phyloP scores from a whole-genome alignment of 2,888 invertebrate species.

The Eupithecia insigniata region DNA sequence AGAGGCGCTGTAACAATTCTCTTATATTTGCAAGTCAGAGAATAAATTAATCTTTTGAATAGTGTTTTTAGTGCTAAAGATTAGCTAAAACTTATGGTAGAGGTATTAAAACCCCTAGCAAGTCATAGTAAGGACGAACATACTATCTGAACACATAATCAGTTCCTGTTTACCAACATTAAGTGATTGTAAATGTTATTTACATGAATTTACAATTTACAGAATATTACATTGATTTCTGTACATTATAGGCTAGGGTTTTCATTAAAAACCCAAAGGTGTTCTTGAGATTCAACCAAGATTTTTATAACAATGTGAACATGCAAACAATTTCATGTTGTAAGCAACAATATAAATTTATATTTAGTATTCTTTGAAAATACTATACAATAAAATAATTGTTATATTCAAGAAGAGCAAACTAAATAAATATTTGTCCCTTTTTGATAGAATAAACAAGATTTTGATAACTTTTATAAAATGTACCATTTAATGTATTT shows the following conservation, averaged over 20 bases:
- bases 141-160: conserved; percentile 24
- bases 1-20: not conserved
- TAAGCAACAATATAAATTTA: not conserved
- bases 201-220: conserved; percentile 17
- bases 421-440: not conserved
- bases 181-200: conserved; percentile 17
- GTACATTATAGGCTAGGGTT: conserved; percentile 5
- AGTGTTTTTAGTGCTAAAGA: not conserved
- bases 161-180: conserved; percentile 28
- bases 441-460: not conserved
- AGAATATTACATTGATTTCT: conserved; percentile 8
- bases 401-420: not conserved
- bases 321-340: not conserved
- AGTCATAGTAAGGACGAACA: not conserved
- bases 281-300: not conserved
- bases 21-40: not conserved
- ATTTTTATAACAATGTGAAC: not conserved
- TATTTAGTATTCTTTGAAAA: not conserved
- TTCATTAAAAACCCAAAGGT: not conserved
- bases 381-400: not conserved
- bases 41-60: not conserved
- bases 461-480: not conserved
- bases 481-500: not conserved
- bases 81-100: not conserved
- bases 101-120: not conserved